Conservation (phyloP, 2,888 invertebrate genomes). For the Rutpela maculata region DNA sequence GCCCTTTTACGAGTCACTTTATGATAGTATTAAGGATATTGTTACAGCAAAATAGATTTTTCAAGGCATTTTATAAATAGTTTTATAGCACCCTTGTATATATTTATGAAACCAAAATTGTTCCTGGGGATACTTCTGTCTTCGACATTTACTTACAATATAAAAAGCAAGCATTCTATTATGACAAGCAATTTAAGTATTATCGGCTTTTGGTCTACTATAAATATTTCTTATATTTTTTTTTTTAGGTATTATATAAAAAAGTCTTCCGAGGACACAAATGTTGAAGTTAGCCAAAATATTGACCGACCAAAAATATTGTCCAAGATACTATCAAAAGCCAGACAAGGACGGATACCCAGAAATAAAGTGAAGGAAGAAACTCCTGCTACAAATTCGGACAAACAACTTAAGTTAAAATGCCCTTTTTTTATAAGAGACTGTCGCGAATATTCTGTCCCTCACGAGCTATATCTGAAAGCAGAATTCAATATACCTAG, state of each 20-base stretch:
- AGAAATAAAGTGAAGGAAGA: constrained; percentile 19
- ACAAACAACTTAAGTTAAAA: constrained; percentile 9
- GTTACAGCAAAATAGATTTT: too few species aligned
- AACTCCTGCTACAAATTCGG: not conserved
- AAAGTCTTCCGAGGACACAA: constrained; percentile 46
- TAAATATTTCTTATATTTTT: constrained; percentile 48
- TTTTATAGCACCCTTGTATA: too few species aligned
- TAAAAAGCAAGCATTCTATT: too few species aligned
- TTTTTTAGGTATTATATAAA: constrained; percentile 59
- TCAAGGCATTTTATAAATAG: too few species aligned
- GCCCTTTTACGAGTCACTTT: too few species aligned
- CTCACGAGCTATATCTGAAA: not conserved
- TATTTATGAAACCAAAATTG: too few species aligned
- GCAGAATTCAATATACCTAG: constrained; percentile 25
- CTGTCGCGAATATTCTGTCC: not conserved
- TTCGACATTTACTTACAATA: too few species aligned
- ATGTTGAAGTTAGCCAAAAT: constrained; percentile 25
- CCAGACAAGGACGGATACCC: constrained; percentile 51
- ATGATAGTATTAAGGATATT: too few species aligned
- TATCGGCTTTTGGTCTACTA: too few species aligned
- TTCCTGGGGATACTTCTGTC: too few species aligned
- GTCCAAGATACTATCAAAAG: constrained; percentile 46
- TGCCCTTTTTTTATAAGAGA: constrained; percentile 40
- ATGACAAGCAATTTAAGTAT: too few species aligned
- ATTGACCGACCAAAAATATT: constrained; percentile 28